Evolutionary conservation across 2,888 invertebrate genomes (phyloP).

Genomic region (Drosophila dives): DNA sequence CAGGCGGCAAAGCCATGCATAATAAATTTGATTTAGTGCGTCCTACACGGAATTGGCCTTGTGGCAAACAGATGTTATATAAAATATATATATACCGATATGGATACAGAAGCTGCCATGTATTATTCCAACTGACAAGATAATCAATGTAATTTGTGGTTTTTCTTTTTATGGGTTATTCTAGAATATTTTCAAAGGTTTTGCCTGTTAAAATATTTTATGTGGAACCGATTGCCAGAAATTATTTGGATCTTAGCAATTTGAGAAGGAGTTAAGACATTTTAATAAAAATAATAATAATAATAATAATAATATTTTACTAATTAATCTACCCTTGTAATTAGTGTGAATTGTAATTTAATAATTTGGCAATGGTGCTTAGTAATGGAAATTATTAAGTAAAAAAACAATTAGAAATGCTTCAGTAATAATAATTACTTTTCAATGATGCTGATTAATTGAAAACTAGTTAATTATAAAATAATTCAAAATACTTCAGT

Average conservation of each 20-base stretch:
- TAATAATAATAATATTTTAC: no score
- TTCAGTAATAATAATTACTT: no score
- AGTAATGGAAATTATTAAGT: no score
- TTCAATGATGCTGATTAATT: no score
- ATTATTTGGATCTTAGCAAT: background rate
- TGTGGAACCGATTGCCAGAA: background rate
- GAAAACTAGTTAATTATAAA: no score
- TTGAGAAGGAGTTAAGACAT: no score
- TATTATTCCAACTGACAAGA: slow-evolving; percentile 3
- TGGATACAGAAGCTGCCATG: background rate
- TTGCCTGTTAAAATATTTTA: background rate
- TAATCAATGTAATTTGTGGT: slow-evolving; percentile 12
- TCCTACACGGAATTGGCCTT: slow-evolving; percentile 31
- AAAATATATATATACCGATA: background rate
- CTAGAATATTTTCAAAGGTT: background rate
- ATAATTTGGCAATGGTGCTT: no score
- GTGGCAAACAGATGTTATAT: slow-evolving; percentile 6
- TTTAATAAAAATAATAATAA: no score
- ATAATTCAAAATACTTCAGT: no score
- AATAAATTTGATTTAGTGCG: slow-evolving; percentile 47
- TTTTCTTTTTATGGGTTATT: background rate
- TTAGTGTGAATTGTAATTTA: background rate
- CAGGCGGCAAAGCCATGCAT: slow-evolving; percentile 47
- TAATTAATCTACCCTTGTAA: background rate
- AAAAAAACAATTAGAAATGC: no score